These are phyloP conservation scores for Thymelicus lineola DNA, from an alignment of 2,888 invertebrate genomes.

Conservation along the genomic window DNA sequence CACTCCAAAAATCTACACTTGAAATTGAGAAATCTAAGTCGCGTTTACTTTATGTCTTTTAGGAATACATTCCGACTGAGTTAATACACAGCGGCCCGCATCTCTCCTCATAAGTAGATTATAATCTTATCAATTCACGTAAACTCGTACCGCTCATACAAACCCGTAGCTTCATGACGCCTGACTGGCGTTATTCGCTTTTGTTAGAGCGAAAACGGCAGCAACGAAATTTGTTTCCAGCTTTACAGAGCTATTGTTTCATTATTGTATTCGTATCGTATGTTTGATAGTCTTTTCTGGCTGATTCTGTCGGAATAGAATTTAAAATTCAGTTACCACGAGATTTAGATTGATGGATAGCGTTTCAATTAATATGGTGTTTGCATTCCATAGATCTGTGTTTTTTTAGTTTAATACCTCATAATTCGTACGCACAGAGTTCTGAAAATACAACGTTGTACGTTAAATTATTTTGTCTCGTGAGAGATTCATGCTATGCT, in stretches of 20 bases:
- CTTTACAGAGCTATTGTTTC: not conserved
- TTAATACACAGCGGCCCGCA: not conserved
- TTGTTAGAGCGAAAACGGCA: not conserved
- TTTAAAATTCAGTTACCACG: no score
- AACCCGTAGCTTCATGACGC: not conserved
- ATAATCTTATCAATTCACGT: slow-evolving; percentile 6
- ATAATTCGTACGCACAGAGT: not conserved
- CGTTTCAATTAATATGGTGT: no score
- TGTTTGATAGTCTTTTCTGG: not conserved
- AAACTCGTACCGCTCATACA: not conserved
- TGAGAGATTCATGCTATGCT: not conserved
- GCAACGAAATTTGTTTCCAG: not conserved
- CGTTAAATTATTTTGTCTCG: slow-evolving; percentile 17
- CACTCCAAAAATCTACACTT: no score
- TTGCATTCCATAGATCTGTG: not conserved
- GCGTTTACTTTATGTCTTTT: not conserved
- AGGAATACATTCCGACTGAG: not conserved
- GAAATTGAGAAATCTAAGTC: no score
- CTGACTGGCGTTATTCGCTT: not conserved
- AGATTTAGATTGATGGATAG: no score
- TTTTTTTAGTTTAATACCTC: not conserved
- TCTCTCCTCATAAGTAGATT: not conserved
- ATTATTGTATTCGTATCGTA: not conserved
- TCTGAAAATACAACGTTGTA: not conserved
- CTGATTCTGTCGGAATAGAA: no score